These are phyloP conservation scores for Toxostoma redivivum DNA, from an alignment of 2,113 vertebrate genomes.

Conservation along the genomic window DNA sequence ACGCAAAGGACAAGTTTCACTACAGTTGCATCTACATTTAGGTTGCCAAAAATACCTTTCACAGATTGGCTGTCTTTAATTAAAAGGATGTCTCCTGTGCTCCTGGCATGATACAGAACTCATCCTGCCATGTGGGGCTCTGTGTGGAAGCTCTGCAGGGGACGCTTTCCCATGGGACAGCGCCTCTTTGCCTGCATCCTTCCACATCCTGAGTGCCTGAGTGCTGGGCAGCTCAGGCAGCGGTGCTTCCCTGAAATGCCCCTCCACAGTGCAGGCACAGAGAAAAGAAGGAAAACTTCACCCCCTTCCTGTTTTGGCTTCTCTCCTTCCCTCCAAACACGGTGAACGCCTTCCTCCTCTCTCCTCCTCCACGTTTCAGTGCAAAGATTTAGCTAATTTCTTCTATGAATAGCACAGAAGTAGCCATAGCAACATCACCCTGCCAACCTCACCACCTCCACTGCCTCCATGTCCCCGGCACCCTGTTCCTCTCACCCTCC, in stretches of 20 bases:
- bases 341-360: slow-evolving; percentile 33
- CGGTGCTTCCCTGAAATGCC: not conserved
- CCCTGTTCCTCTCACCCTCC: slow-evolving; percentile 54
- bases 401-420: slow-evolving; percentile 65
- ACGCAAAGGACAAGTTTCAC: not conserved
- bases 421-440: slow-evolving; percentile 74
- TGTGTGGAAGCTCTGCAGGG: not conserved
- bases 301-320: slow-evolving; percentile 45
- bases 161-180: not conserved
- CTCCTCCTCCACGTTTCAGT: slow-evolving; percentile 66
- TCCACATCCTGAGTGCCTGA: not conserved
- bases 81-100: slow-evolving; percentile 37
- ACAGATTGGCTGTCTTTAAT: slow-evolving; percentile 46
- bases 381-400: slow-evolving; percentile 70
- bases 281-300: slow-evolving; percentile 20
- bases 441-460: slow-evolving; percentile 71
- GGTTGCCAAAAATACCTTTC: slow-evolving; percentile 51
- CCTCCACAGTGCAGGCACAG: not conserved
- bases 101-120: not conserved
- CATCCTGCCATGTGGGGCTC: not conserved
- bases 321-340: slow-evolving; percentile 23
- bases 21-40: slow-evolving; percentile 41
- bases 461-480: slow-evolving; percentile 42
- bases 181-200: not conserved
- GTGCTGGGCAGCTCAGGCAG: not conserved